Base-by-base conservation (phyloP, 2,113 vertebrate species). In the Hippocampus abdominalis region DNA sequence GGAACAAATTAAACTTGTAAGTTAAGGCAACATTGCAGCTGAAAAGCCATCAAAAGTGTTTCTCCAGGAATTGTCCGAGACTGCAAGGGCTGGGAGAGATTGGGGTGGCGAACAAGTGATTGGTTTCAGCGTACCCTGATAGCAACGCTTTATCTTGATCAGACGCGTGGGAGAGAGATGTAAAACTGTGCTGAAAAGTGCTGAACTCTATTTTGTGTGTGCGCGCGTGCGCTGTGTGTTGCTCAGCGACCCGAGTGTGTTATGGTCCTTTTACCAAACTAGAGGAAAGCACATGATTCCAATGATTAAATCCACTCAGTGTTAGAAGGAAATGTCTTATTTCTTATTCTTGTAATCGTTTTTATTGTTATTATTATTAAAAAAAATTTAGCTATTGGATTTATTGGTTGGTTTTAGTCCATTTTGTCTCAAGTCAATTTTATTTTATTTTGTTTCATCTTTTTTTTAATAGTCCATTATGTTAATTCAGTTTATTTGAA, bases 111-210 rank as follows among this genome's bases (percentile, higher is more conserved):
- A 72, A 61, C 78, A 67, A 78, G 74, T 36, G 73, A 76, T 79
- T 76, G 75, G 72, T 76, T 79, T 86, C 74, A 74, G 68, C 54
- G 70, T 76, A 36, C 59, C 57, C 64, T 36, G 72, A 83, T 78
- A 81, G 77, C 23, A 23, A 57, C 44, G 57, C 27, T 11, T 77
- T 81, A 83, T 82, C 76, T 76, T 71, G 68, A 85, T 81, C 68
- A 71, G 70, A 73, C 53, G 66, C 46, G 71, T 61, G 51, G 56
- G 42, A 71, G 39, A 53, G 73, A 80, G 75, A 72, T 49, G 72
- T 23, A 66, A 60, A 78, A 68, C n/a, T 27, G 1, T 25, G 1
- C 16, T 4, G 23, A 9, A 32, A 49, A 44, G 56, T 69, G 60
- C 62, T 21, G 39, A 59, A 71, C 46, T 48, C 66, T n/a, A 64